Conservation (phyloP, 1,140 invertebrate genomes). For the Drosophila arawakana region DNA sequence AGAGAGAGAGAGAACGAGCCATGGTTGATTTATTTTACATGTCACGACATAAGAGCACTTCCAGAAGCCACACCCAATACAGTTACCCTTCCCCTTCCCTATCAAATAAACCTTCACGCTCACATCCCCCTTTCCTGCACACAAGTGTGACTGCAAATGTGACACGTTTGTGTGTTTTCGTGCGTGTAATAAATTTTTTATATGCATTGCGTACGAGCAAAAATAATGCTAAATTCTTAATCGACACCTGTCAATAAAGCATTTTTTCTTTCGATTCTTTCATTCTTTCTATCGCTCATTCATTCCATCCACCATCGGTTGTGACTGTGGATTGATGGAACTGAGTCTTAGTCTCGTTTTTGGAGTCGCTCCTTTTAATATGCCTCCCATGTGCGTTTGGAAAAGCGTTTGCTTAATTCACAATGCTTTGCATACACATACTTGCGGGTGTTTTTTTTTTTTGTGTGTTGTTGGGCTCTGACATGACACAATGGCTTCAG, state of each 20-base stretch:
- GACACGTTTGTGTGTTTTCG: conserved; percentile 81
- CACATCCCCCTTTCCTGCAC: conserved; percentile 1
- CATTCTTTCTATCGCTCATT: not conserved
- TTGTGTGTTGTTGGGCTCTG: not conserved
- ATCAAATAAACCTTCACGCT: not conserved
- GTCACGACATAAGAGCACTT: conserved; percentile 78
- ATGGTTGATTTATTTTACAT: conserved; percentile 80
- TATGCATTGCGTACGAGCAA: conserved; percentile 70
- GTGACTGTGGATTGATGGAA: conserved; percentile 51
- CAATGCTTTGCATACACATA: conserved; percentile 68
- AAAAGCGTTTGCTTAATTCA: conserved; percentile 46
- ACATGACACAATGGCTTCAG: conserved; percentile 48
- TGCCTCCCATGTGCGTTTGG: conserved; percentile 57
- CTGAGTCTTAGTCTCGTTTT: conserved; percentile 21
- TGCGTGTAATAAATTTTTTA: conserved; percentile 83
- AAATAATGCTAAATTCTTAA: conserved; percentile 82
- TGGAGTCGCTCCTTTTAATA: conserved; percentile 64
- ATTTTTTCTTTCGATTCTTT: conserved; percentile 24
- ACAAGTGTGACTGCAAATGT: conserved; percentile 53
- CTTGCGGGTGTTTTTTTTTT: conserved; percentile 7
- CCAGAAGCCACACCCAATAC: conserved; percentile 59
- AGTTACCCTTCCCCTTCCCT: not conserved
- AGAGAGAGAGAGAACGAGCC: conserved; percentile 35
- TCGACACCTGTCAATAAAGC: conserved; percentile 79
- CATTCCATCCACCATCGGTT: conserved; percentile 7